Evolutionary conservation across 2,888 invertebrate genomes (phyloP), one percentile per base, ranked within the genome.

Genomic region (Tipula confusa): DNA sequence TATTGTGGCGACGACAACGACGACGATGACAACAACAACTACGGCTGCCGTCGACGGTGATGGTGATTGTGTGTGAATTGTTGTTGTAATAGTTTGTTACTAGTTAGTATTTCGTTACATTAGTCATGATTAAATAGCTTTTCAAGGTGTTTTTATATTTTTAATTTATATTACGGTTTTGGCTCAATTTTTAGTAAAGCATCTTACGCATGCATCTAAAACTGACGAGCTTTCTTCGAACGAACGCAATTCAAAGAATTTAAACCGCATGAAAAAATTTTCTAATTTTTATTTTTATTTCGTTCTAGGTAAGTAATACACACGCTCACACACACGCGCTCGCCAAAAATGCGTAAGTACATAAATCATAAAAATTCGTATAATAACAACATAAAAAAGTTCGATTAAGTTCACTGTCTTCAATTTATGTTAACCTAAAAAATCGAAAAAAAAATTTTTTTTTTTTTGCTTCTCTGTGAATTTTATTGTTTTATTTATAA

Each of bases 371-470:
- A 43, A 9, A 36, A 36, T 36, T 36, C 7, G 11, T 11, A 36
- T 11, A 9, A 6, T 11, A 36, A 36, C 9, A 7, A 5, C n/a
- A 43, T 15, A 64, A 36, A 7, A 48, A 18, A 64, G 64, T 64
- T 64, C 64, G 64, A 64, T 64, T 64, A 64, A 64, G 64, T 64
- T 64, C 64, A 64, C 64, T 64, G 64, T 64, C 64, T 64, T 64
- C 64, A 64, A 64, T 64, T 64, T 24, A 9, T 24, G 64, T 24
- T 64, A 64, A 64, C 64, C 64, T 64, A 18, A 64, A 64, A 64
- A 18, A 5, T 36, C 64, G 24, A 64, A 64, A n/a, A n/a, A n/a
- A n/a, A n/a, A n/a, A n/a, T n/a, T n/a, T 33, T 33, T 33, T 33
- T 33, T 9, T 24, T 64, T 64, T 64, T 64, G 64, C 64, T 64